Base-by-base conservation (phyloP, 2,113 vertebrate species). In the Oryzias javanicus region DNA sequence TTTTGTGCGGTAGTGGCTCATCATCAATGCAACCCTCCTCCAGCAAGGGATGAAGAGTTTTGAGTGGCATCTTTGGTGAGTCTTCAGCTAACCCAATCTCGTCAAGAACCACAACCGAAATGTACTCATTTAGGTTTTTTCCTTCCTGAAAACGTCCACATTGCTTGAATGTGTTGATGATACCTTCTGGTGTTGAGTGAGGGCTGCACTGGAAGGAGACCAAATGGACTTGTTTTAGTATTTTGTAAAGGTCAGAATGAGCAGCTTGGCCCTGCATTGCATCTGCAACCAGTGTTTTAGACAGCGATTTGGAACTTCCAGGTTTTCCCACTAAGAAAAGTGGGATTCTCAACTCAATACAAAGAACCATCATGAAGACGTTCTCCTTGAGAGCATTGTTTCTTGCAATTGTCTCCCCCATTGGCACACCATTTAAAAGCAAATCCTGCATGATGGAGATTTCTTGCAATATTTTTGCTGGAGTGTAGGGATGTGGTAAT, bases 191-290 rank as follows among this genome's bases (percentile, higher is more conserved):
- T 12, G 95, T 98, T 50, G 97, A 99, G 70, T 98, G 96, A 4
- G 96, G 97, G 74, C 97, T 99, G 81, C 97, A 99, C 88, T 99
- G 96, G 60, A 98, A 99, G 0, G 97, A 99, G 59, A 99, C 95
- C 0, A 98, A 82, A 65, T 99, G 95, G 20, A 95, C 91, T 80
- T 98, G 95, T 80, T 98, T 99, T 49, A 99, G 87, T 25, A 49
- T 80, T 66, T 92, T 95, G 82, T 93, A 99, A 55, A 99, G 85
- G 18, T 92, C 92, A 0, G 94, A 94, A 76, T 92, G 90, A 47
- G 97, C 91, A 4, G 95, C 91, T 70, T 92, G 96, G 7, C 97
- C 96, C 45, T 98, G 96, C 97, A 99, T 99, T 55, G 94, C 97
- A 64, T 98, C 94, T 0, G 94, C 95, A 75, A 99, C 97, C 0